Base-by-base conservation (phyloP, 1,140 invertebrate genomes). In the Drosophila fuyamai region DNA sequence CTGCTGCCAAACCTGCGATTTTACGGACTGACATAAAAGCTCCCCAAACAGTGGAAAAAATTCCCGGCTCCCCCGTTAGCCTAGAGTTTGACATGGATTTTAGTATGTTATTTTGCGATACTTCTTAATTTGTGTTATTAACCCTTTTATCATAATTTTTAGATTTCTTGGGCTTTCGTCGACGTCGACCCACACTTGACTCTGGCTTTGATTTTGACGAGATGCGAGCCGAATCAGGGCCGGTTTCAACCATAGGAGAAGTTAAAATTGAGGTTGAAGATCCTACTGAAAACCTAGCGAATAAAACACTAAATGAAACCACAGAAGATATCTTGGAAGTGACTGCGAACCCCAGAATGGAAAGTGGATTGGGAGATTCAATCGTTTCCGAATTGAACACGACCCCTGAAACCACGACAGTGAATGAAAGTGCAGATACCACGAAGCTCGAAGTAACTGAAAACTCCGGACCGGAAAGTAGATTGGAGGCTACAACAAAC, bases 181-280 rank as follows among this genome's bases (percentile, higher is more conserved):
- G 18, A 18, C 66, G 82, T 14, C 58, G 82, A 7, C 43, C 53
- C 1, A 88, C 84, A 5, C 38, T 54, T 32, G 83, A 88, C 23
- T 88, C 83, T 7, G 83, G 83, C 0, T 76, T 67, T n/a, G 83
- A 88, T 1, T 10, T 70, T 8, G 79, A 86, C 9, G 68, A 81
- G 6, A 10, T 47, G 7, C 41, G 40, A 44, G 46, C 44, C 5
- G 48, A 36, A 1, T 66, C 74, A 10, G 35, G 53, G 2, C 35
- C 46, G 18, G 23, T 67, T 2, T 55, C 60, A 10, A 48, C 36
- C 8, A 44, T 61, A 29, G 68, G 53, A 29, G 58, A 68, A 44
- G 23, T 35, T 40, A 43, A 53, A 13, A 13, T 58, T 46, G 35
- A 58, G 12, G 35, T 60, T 9, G 67, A 59, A 16, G 51, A 29